Evolutionary conservation across 2,113 vertebrate genomes (phyloP).

Genomic region (Phaethon lepturus): DNA sequence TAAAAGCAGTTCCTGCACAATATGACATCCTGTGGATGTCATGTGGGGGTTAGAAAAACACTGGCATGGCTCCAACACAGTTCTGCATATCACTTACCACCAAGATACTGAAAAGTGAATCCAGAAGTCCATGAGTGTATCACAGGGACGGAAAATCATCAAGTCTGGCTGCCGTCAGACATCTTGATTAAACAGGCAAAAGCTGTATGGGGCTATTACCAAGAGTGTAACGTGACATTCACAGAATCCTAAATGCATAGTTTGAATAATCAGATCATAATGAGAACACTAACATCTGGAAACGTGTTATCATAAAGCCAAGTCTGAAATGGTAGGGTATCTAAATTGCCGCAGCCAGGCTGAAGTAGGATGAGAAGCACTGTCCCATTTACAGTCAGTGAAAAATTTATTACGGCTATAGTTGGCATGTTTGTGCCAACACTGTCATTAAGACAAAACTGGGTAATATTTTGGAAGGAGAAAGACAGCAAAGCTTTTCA

Average conservation of each 20-base stretch:
- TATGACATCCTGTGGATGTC: constrained; percentile 34
- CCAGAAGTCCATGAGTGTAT: not conserved
- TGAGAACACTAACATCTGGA: not conserved
- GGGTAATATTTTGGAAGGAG: not conserved
- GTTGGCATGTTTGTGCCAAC: not conserved
- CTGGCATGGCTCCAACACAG: not conserved
- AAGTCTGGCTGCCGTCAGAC: not conserved
- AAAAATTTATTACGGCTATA: not conserved
- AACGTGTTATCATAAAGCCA: not conserved
- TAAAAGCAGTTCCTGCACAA: constrained; percentile 30
- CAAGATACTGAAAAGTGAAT: constrained; percentile 29
- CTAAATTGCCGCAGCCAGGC: not conserved
- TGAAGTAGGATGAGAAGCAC: not conserved
- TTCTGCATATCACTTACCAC: not conserved
- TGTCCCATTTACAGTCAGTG: not conserved
- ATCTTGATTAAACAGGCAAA: not conserved
- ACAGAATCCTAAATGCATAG: not conserved
- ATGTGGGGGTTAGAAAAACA: constrained; percentile 40
- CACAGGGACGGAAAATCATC: not conserved
- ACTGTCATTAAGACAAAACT: not conserved
- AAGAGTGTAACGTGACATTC: not conserved
- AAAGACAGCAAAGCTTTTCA: not conserved
- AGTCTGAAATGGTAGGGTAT: accelerated
- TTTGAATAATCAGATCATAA: constrained; percentile 17
- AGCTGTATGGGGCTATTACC: not conserved